phyloP scores from a whole-genome alignment of 2,797 vertebrate species.

The Geotrypetes seraphini region DNA sequence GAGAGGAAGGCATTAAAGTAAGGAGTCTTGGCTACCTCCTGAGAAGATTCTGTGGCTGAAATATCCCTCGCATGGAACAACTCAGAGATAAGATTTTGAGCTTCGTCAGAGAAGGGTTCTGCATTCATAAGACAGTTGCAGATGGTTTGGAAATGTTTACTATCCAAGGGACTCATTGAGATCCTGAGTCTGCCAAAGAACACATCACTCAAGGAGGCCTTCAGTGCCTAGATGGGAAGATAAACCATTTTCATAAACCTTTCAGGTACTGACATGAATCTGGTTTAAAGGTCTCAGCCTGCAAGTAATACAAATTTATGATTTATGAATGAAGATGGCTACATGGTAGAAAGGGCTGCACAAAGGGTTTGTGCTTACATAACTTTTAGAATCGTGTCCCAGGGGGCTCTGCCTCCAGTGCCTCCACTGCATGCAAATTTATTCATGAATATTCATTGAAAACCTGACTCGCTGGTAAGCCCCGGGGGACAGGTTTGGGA shows the following conservation, averaged over 20 bases:
- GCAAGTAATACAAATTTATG: no score
- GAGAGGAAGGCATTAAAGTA: no score
- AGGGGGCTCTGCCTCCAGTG: no score
- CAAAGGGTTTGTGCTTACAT: no score
- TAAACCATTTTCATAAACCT: background rate
- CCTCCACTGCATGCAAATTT: no score
- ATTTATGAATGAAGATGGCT: background rate
- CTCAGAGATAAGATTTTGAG: constrained; percentile 24
- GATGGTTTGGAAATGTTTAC: background rate
- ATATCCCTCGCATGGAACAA: constrained; percentile 41
- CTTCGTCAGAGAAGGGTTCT: constrained; percentile 10
- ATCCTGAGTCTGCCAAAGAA: constrained; percentile 42
- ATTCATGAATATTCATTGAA: no score
- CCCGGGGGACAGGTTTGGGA: no score
- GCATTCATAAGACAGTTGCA: constrained; percentile 5
- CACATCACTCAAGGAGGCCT: constrained; percentile 58
- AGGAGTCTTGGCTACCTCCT: constrained; percentile 46
- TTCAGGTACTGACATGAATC: background rate
- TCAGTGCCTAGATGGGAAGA: constrained; percentile 48
- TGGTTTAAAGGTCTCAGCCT: background rate
- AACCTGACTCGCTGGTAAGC: no score
- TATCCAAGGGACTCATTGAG: constrained; percentile 20
- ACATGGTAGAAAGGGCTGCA: no score
- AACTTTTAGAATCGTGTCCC: no score
- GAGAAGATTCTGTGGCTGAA: constrained; percentile 23